Conservation (phyloP, 2,113 vertebrate genomes). For the Mustelus asterias region DNA sequence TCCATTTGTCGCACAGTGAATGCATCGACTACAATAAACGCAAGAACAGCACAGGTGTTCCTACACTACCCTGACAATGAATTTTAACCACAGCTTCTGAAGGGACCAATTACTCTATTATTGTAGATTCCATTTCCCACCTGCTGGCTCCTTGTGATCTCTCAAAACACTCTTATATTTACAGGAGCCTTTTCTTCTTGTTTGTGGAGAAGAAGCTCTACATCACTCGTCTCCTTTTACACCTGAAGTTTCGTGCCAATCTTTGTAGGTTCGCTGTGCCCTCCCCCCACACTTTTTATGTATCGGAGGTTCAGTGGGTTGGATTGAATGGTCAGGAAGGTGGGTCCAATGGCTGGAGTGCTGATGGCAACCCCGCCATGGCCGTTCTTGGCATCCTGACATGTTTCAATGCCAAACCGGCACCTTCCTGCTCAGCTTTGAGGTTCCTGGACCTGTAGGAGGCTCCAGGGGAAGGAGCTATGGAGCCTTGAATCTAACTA, state of each 20-base stretch:
- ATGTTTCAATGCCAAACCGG: not conserved
- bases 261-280: not conserved
- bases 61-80: not conserved
- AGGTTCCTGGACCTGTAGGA: not conserved
- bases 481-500: not conserved
- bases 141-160: not conserved
- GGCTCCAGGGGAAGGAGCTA: not conserved
- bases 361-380: not conserved
- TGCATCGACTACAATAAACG: not conserved
- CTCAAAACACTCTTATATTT: not conserved
- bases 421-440: not conserved
- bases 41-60: not conserved
- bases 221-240: not conserved
- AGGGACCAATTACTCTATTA: not conserved
- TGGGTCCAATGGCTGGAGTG: not conserved
- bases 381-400: not conserved
- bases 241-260: not conserved
- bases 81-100: conserved; percentile 29
- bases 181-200: not conserved
- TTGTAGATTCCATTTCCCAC: not conserved
- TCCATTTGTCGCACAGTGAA: not conserved
- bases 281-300: no score
- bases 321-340: not conserved
- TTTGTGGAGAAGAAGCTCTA: not conserved
- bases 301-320: not conserved